Evolutionary conservation across 2,888 invertebrate genomes (phyloP).

Genomic region (Phoenoteleia sp.): DNA sequence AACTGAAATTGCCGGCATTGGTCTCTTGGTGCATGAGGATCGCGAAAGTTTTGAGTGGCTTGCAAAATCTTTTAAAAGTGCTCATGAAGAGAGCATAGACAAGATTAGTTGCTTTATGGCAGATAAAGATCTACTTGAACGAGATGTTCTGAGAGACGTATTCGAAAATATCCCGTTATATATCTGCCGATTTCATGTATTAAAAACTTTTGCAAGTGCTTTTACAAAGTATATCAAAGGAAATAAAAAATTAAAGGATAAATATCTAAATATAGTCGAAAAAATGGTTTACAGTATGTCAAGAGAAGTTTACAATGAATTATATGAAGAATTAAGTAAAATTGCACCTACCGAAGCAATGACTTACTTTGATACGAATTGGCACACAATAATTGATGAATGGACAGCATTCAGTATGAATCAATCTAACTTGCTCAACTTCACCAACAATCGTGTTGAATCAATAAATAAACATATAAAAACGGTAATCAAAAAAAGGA

Average conservation of each 20-base stretch:
- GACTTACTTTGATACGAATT: conserved; percentile 68
- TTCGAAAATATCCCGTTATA: conserved; percentile 31
- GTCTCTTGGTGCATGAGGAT: conserved; percentile 27
- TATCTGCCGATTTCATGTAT: conserved; percentile 54
- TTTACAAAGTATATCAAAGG: conserved; percentile 58
- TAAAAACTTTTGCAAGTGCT: conserved; percentile 47
- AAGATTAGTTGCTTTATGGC: conserved; percentile 63
- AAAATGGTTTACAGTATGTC: conserved; percentile 46
- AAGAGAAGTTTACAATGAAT: conserved; percentile 4
- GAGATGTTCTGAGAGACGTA: conserved; percentile 33
- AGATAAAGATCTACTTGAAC: conserved; percentile 57
- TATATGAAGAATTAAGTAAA: conserved; percentile 22
- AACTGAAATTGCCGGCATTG: conserved; percentile 29
- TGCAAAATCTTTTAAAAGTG: conserved; percentile 21
- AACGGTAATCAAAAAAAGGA: conserved; percentile 34
- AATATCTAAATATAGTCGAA: conserved; percentile 34
- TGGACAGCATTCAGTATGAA: conserved; percentile 53
- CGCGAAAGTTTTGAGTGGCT: conserved; percentile 44
- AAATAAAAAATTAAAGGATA: conserved; percentile 23
- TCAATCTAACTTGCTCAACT: conserved; percentile 22
- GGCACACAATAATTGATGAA: conserved; percentile 62
- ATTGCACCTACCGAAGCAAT: conserved; percentile 37
- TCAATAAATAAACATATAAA: conserved; percentile 42
- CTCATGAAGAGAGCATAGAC: not conserved
- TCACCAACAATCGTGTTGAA: conserved; percentile 40